Conservation (phyloP, 2,113 vertebrate species). For the Trematomus loennbergii region DNA sequence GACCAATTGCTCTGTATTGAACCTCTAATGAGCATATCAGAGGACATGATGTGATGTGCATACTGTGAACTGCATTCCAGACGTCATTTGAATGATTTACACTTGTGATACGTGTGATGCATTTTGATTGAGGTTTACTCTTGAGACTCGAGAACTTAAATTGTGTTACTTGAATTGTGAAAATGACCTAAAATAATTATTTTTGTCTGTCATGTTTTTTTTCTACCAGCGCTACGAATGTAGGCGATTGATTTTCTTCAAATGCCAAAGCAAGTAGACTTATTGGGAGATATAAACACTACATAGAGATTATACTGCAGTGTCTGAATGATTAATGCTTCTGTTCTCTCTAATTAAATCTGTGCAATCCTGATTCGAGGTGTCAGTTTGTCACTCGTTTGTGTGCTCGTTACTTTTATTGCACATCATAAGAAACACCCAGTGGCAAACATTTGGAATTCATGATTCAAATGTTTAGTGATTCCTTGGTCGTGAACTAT, state of each 20-base stretch:
- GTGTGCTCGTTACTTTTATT: conserved; percentile 29
- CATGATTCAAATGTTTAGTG: conserved; percentile 31
- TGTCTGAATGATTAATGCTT: conserved; percentile 39
- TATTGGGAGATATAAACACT: conserved; percentile 31
- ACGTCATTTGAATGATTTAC: conserved; percentile 29
- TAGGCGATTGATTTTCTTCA: conserved; percentile 29
- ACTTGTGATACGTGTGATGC: background rate
- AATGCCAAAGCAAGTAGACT: conserved; percentile 20
- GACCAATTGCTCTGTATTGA: background rate
- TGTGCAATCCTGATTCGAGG: conserved; percentile 26
- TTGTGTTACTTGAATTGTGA: conserved; percentile 2
- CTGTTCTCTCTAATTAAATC: conserved; percentile 62
- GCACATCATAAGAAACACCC: background rate
- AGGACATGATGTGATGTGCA: background rate
- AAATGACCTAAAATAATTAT: background rate
- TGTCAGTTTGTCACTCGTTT: conserved; percentile 37
- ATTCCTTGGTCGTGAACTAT: conserved; percentile 4
- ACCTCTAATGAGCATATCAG: background rate
- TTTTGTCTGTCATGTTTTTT: conserved; percentile 38
- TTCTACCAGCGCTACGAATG: conserved; percentile 50
- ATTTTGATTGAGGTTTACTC: conserved; percentile 1
- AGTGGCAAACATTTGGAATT: background rate
- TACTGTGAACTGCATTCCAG: conserved; percentile 6
- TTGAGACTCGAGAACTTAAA: background rate
- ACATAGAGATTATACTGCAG: conserved; percentile 43